Evolutionary conservation across 2,888 invertebrate species (phyloP), one percentile per base, ranked within the genome.

Genomic region (Nymphalis polychloros): DNA sequence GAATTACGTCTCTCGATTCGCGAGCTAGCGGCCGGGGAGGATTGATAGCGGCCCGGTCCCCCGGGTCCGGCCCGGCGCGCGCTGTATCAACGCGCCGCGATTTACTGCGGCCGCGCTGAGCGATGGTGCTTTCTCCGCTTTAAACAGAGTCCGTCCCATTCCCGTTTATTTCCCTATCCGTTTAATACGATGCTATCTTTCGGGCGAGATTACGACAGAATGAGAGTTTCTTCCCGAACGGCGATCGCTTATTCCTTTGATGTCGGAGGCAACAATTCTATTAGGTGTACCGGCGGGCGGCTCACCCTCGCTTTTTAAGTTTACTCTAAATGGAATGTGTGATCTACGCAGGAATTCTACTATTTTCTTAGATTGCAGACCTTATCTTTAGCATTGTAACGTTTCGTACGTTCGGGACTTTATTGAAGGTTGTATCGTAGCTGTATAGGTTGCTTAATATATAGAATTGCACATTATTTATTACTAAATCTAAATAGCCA

Each of bases 1-100:
- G 89, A 89, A 90, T 89, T 89, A 89, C 89, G 85, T 88, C 88
- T 89, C 88, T 89, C 88, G 89, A 88, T 89, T 90, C 89, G 88
- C 88, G 89, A 90, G 88, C 86, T 87, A 87, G 64, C 49, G 55
- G 86, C 85, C 88, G 85, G 87, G 88, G 89, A 88, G 87, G 87
- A 90, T 89, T 89, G 88, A 89, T 89, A 84, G 86, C 85, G 84
- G 79, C 79, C 79, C 78, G 81, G 79, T 77, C 81, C 75, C 76
- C 73, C 64, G 72, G 77, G 74, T 79, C 80, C 79, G 76, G 81
- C 75, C 76, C 72, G 68, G 70, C 73, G 65, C 71, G 74, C 68
- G 76, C 74, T 71, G 75, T 78, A 79, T 77, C 81, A 81, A 81
- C 82, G 77, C 81, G 55, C 77, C 74, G 81, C 86, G 84, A 87